Evolutionary conservation across 2,888 invertebrate genomes (phyloP).

Genomic region (Limulus polyphemus): DNA sequence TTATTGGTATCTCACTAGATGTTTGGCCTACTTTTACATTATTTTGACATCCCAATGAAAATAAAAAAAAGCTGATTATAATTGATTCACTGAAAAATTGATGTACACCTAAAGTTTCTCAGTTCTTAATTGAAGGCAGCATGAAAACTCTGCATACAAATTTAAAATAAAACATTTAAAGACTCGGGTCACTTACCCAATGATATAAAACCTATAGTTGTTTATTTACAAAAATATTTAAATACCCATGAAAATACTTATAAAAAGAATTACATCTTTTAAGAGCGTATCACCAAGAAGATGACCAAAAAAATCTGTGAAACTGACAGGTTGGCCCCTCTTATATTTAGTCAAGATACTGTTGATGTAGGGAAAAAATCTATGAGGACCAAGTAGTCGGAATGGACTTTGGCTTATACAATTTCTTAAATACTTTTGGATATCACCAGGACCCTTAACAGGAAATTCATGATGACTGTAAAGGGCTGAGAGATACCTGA

Average conservation of each 20-base stretch:
- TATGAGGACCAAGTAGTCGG: constrained; percentile 32
- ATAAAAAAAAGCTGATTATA: no score
- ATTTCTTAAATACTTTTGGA: constrained; percentile 35
- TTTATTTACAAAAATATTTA: no score
- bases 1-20: no score
- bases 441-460: constrained; percentile 32
- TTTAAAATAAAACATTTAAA: no score
- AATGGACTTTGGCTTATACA: constrained; percentile 35
- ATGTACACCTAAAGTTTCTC: no score
- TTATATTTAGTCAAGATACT: constrained; percentile 35
- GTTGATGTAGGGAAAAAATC: constrained; percentile 33
- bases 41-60: no score
- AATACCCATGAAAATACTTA: not conserved
- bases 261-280: constrained; percentile 32
- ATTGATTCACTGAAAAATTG: no score
- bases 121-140: no score
- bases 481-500: constrained; percentile 39
- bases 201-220: no score
- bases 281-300: constrained; percentile 39
- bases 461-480: constrained; percentile 40
- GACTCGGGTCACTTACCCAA: no score
- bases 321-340: constrained; percentile 39
- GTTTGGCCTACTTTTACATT: no score
- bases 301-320: constrained; percentile 41
- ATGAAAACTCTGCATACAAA: no score